Percentiles rank a stretch among this genome's conserved stretches.
These are phyloP conservation scores for Melipona quadrifasciata DNA, from an alignment of 1,140 invertebrate genomes.

Conservation along the genomic window DNA sequence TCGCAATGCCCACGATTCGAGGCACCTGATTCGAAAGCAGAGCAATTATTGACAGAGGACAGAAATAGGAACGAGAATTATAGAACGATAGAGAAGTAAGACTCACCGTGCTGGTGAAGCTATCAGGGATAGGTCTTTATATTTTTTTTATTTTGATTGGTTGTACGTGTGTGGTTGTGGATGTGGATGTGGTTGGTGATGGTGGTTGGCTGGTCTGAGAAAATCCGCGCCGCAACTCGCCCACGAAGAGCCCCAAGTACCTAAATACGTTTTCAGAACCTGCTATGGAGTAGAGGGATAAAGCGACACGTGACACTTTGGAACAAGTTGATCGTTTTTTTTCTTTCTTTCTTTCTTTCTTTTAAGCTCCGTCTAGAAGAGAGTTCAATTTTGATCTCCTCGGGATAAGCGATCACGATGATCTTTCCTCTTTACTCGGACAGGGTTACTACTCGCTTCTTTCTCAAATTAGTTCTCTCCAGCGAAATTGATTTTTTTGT, in stretches of 20 bases:
- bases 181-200: constrained; percentile 66
- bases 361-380: constrained; percentile 3
- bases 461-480: neutral
- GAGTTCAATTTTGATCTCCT: constrained; percentile 33
- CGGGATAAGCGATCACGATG: neutral
- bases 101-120: constrained; percentile 80
- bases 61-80: constrained; percentile 52
- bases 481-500: too few species aligned
- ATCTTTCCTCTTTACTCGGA: neutral
- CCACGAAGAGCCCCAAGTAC: constrained; percentile 61
- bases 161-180: constrained; percentile 71
- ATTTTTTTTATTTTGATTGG: constrained; percentile 54
- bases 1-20: constrained; percentile 4
- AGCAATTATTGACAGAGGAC: constrained; percentile 34
- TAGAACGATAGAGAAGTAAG: constrained; percentile 75
- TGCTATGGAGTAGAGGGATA: constrained; percentile 70
- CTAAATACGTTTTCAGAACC: constrained; percentile 70
- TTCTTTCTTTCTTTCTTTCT: neutral
- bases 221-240: constrained; percentile 71
- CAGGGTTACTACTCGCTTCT: neutral
- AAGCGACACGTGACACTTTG: constrained; percentile 60
- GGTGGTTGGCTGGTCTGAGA: constrained; percentile 66
- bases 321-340: constrained; percentile 14
- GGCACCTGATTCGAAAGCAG: constrained; percentile 25
- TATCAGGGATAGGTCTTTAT: constrained; percentile 72